phyloP scores from a whole-genome alignment of 2,888 invertebrate genomes.

The Andrena bicolor region DNA sequence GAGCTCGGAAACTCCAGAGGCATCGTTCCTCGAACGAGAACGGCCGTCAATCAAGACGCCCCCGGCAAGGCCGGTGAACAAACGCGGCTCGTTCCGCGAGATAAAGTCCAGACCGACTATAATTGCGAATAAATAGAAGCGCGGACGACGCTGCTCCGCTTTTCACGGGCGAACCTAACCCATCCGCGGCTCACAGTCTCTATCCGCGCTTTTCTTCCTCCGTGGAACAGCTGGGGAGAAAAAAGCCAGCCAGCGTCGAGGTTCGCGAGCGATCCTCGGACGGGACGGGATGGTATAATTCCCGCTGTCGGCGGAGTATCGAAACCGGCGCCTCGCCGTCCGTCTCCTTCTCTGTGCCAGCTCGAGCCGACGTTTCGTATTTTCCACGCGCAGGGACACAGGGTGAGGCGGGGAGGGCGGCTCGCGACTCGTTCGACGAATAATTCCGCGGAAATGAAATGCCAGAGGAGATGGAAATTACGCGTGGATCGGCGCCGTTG shows the following conservation, averaged over 20 bases:
- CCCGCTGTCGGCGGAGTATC: conserved; percentile 49
- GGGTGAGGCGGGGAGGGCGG: not conserved
- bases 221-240: not conserved
- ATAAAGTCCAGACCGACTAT: conserved; percentile 69
- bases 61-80: conserved; percentile 68
- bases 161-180: conserved; percentile 6
- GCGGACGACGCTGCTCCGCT: conserved; percentile 25
- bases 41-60: conserved; percentile 72
- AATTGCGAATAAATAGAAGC: conserved; percentile 79
- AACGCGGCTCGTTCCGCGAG: conserved; percentile 63
- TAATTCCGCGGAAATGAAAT: conserved; percentile 61
- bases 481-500: conserved; percentile 49
- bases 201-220: conserved; percentile 12
- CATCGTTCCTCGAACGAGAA: conserved; percentile 19
- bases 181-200: not conserved
- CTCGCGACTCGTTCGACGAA: conserved; percentile 53
- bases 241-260: conserved; percentile 33
- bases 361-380: conserved; percentile 46
- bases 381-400: conserved; percentile 22
- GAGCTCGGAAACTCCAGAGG: conserved; percentile 30
- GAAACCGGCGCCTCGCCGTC: conserved; percentile 14
- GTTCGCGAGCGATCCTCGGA: conserved; percentile 53
- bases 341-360: not conserved
- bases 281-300: conserved; percentile 61
- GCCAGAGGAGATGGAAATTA: conserved; percentile 59